Conservation (phyloP, 2,113 vertebrate genomes). For the Cochlearius cochlearius region DNA sequence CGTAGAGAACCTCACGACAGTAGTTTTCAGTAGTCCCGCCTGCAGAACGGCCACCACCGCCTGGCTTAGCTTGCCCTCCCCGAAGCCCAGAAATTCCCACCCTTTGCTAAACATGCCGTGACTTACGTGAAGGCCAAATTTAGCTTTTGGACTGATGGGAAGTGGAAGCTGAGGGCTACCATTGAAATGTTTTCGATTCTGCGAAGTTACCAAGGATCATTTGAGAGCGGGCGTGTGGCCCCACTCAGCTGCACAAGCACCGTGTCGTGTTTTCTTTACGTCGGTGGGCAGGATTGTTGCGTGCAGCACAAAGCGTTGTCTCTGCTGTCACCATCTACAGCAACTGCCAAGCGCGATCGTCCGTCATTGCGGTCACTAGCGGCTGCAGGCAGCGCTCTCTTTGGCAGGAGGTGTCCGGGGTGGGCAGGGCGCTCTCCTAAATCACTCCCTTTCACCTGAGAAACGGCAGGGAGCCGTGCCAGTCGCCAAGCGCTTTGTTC, state of each 20-base stretch:
- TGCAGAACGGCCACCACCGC: slow-evolving; percentile 4
- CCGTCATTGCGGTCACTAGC: not conserved
- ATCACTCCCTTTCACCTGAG: not conserved
- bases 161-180: slow-evolving; percentile 45
- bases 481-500: not conserved
- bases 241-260: not conserved
- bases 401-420: not conserved
- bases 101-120: not conserved
- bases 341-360: rapidly evolving
- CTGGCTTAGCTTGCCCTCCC: not conserved
- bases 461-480: not conserved
- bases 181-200: slow-evolving; percentile 1
- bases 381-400: not conserved
- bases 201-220: not conserved
- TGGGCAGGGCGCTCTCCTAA: not conserved
- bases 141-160: not conserved
- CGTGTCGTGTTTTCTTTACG: not conserved
- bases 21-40: slow-evolving; percentile 42
- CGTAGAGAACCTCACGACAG: not conserved
- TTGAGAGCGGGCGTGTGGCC: not conserved
- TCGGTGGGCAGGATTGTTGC: not conserved
- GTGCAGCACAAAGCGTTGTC: not conserved
- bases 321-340: not conserved
- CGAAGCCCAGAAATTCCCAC: slow-evolving; percentile 12
- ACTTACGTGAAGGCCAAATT: not conserved